Conservation (phyloP, 1,140 invertebrate genomes). For the Dendroctonus valens region DNA sequence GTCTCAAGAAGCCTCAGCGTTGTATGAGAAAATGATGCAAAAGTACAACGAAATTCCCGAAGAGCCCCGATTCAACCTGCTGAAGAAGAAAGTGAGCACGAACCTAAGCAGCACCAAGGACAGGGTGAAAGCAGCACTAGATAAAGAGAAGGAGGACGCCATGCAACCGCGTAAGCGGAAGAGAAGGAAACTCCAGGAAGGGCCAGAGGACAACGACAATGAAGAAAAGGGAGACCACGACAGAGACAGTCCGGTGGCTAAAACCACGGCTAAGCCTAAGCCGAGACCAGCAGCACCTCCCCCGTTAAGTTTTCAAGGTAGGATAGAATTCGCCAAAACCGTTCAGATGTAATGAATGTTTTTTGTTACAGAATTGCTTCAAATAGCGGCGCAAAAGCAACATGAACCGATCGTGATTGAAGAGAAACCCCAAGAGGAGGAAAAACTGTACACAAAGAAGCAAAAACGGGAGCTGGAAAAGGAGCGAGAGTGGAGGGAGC, state of each 20-base stretch:
- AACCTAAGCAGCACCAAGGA: conserved; percentile 65
- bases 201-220: conserved; percentile 40
- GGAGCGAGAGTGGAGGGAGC: conserved; percentile 57
- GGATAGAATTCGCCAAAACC: neutral
- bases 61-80: conserved; percentile 59
- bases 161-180: conserved; percentile 65
- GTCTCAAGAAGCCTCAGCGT: conserved; percentile 74
- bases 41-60: conserved; percentile 73
- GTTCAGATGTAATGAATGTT: conserved; percentile 1
- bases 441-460: conserved; percentile 74
- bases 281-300: conserved; percentile 64
- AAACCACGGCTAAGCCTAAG: conserved; percentile 44
- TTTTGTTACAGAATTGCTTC: conserved; percentile 60
- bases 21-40: conserved; percentile 81
- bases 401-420: conserved; percentile 69
- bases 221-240: conserved; percentile 31
- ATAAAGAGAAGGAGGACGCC: conserved; percentile 71
- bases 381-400: conserved; percentile 81
- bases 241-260: conserved; percentile 40
- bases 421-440: conserved; percentile 62
- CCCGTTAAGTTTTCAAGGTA: conserved; percentile 64
- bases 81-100: conserved; percentile 48
- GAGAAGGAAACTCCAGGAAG: conserved; percentile 54
- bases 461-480: conserved; percentile 71
- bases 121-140: conserved; percentile 72